phyloP scores from a whole-genome alignment of 2,113 vertebrate genomes.

The Cariama cristata region DNA sequence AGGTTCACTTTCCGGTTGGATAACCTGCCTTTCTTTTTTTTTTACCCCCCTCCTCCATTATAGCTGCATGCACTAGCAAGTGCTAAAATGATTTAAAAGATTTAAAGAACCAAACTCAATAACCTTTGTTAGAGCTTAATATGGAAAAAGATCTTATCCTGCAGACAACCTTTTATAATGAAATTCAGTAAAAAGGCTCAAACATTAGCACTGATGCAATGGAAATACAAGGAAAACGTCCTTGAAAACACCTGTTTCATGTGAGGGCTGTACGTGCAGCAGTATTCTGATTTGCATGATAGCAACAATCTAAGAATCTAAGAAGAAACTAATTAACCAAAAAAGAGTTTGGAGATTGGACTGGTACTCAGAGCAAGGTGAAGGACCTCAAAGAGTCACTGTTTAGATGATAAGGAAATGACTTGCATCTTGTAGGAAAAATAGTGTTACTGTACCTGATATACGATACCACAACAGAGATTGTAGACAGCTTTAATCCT shows the following conservation, averaged over 20 bases:
- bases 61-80: not conserved
- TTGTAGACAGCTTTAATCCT: not conserved
- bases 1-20: not conserved
- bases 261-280: not conserved
- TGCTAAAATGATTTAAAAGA: not conserved
- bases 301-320: not conserved
- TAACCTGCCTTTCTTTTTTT: fast-evolving
- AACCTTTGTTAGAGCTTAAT: not conserved
- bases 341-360: not conserved
- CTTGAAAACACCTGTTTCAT: not conserved
- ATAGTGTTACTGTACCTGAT: not conserved
- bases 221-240: not conserved
- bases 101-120: not conserved
- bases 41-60: fast-evolving
- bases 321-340: not conserved
- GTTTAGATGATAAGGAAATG: not conserved
- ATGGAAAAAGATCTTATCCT: not conserved
- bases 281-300: not conserved
- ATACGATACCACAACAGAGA: not conserved
- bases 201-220: not conserved
- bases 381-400: not conserved
- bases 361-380: not conserved
- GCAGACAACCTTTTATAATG: not conserved
- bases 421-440: not conserved
- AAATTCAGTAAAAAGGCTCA: not conserved